A percentile compares a stretch with the other conserved stretches of the same genome.
Evolutionary conservation across 2,797 vertebrate species (phyloP).

Genomic region (Sciurus vulgaris): DNA sequence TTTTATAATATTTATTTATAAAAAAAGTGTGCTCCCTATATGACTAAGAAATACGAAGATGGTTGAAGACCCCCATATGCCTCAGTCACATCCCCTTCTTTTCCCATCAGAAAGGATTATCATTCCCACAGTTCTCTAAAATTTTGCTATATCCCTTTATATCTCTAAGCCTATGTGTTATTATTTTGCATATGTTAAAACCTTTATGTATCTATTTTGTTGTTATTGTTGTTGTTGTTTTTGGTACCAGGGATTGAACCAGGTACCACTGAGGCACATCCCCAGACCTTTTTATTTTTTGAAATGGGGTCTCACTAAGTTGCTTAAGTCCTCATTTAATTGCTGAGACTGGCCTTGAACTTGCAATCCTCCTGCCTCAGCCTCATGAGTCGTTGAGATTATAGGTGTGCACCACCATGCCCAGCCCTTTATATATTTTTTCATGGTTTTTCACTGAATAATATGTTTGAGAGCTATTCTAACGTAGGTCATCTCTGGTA

Average conservation of each 20-base stretch:
- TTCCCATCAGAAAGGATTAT: slow-evolving; percentile 24
- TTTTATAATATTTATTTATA: too few species aligned
- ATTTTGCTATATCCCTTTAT: neutral
- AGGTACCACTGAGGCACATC: too few species aligned
- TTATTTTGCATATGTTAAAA: slow-evolving; percentile 17
- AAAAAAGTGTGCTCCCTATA: neutral
- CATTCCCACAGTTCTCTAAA: slow-evolving; percentile 3
- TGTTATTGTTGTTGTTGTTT: too few species aligned
- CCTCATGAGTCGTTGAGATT: too few species aligned
- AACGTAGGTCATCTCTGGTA: neutral
- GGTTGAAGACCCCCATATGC: neutral
- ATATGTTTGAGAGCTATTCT: neutral
- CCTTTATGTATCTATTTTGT: neutral
- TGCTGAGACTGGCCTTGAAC: too few species aligned
- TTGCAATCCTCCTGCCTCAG: too few species aligned
- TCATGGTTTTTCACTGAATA: slow-evolving; percentile 17
- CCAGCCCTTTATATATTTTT: neutral
- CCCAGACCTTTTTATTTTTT: too few species aligned
- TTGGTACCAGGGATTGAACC: too few species aligned
- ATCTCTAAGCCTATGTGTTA: neutral
- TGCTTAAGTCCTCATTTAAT: too few species aligned
- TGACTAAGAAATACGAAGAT: slow-evolving; percentile 3
- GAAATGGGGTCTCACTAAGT: too few species aligned
- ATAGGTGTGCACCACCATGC: too few species aligned
- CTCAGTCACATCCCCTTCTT: neutral